Evolutionary conservation across 2,113 vertebrate species (phyloP), one percentile per base, ranked within the genome.

Genomic region (Erythrocebus patas): DNA sequence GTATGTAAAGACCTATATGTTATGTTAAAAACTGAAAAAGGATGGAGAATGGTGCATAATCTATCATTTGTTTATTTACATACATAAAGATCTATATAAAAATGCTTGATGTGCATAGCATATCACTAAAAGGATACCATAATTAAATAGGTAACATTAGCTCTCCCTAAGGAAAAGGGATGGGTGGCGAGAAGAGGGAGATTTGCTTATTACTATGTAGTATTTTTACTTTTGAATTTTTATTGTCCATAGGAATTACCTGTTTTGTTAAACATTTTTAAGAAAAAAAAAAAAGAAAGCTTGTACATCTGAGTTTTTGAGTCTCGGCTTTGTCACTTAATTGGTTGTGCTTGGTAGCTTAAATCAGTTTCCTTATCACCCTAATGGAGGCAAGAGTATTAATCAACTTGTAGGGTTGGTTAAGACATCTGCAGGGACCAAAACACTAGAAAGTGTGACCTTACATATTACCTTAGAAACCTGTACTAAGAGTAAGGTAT

Each of bases 51-150:
- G 13, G 27, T 6, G 61, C 27, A 64, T 64, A 13, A 64, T 30
- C 13, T 30, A 64, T 30, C 45, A 23, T 38, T 23, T 52, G 13
- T 35, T 91, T n/a, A 57, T 95, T 92, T 18, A 27, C 32, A 80
- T 13, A 76, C 23, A 27, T 8, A 52, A 72, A 45, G 1, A 76
- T 14, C 45, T 12, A 78, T 13, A 68, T 92, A 8, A 61, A 82
- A 76, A 64, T 40, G 50, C 30, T 68, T 57, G 14, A 0, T n/a
- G 6, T 25, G 6, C 2, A 72, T 0, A 13, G 23, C 81, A 10
- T 12, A 50, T 43, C 45, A 72, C 61, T 20, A 18, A 23, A 80
- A 64, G 5, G 6, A 79, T 18, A 50, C 0, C 0, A 0, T 20
- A 70, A 68, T 8, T 45, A 57, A 85, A 38, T 30, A 10, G 43